Evolutionary conservation across 2,888 invertebrate species (phyloP).

Genomic region (Pterobdella sp.): DNA sequence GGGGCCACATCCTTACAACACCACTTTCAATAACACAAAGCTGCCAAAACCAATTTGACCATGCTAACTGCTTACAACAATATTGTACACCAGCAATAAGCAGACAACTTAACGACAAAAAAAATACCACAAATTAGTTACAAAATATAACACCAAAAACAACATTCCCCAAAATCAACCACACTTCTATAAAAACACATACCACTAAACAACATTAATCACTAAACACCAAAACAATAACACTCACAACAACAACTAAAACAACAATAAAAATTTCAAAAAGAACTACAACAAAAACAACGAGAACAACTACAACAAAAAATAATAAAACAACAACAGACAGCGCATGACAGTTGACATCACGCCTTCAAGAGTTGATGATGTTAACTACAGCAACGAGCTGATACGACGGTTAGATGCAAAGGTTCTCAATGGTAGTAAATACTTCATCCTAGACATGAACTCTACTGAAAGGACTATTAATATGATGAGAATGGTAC

Average conservation of each 20-base stretch:
- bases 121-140: too few species aligned
- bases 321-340: neutral
- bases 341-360: conserved; percentile 18
- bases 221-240: neutral
- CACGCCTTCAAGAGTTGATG: conserved; percentile 3
- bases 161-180: neutral
- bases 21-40: too few species aligned
- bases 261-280: neutral
- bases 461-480: conserved; percentile 72
- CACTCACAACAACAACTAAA: neutral
- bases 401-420: conserved; percentile 23
- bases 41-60: too few species aligned
- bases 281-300: neutral
- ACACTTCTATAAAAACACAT: neutral
- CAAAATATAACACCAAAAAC: too few species aligned
- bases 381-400: conserved; percentile 20
- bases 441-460: conserved; percentile 29
- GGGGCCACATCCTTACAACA: too few species aligned
- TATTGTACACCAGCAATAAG: too few species aligned
- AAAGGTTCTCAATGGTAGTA: conserved; percentile 21
- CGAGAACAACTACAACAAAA: neutral
- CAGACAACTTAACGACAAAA: too few species aligned
- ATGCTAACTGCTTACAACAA: too few species aligned
- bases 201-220: too few species aligned
- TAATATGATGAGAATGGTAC: conserved; percentile 74